phyloP scores from a whole-genome alignment of 2,797 vertebrate species.

The Tenualosa thibaudeaui region DNA sequence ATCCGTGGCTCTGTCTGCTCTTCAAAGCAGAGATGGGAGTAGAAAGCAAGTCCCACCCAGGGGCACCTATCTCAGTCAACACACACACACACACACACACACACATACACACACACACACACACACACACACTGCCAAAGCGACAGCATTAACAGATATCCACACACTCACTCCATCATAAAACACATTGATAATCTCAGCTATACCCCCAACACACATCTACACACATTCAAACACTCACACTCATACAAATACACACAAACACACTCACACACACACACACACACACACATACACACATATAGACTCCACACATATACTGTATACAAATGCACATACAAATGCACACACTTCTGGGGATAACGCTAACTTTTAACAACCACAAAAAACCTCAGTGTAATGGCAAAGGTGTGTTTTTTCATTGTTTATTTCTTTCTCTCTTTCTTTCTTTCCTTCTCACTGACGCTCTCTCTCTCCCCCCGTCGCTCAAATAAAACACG shows the following conservation, averaged over 20 bases:
- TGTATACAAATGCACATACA: conserved; percentile 57
- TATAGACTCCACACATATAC: conserved; percentile 28
- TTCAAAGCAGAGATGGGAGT: conserved; percentile 70
- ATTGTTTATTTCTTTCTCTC: conserved; percentile 41
- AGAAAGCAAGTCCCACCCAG: conserved; percentile 63
- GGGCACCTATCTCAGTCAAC: conserved; percentile 67
- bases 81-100: conserved; percentile 78
- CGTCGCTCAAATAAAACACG: conserved; percentile 60
- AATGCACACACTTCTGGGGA: conserved; percentile 61
- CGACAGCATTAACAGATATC: conserved; percentile 67
- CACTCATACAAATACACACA: conserved; percentile 55
- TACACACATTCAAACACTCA: conserved; percentile 67
- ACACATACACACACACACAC: conserved; percentile 37
- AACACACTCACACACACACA: neutral
- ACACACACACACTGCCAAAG: conserved; percentile 62
- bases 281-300: conserved; percentile 65
- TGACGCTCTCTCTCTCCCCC: conserved; percentile 50
- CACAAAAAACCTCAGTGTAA: conserved; percentile 65
- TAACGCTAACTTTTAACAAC: neutral
- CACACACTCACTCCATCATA: conserved; percentile 51
- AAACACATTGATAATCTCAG: no score
- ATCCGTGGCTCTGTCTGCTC: conserved; percentile 71
- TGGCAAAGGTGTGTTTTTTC: conserved; percentile 46
- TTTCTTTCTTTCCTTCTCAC: neutral
- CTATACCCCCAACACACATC: conserved; percentile 49